phyloP scores from a whole-genome alignment of 2,113 vertebrate species.

The Illadopsis cleaveri region DNA sequence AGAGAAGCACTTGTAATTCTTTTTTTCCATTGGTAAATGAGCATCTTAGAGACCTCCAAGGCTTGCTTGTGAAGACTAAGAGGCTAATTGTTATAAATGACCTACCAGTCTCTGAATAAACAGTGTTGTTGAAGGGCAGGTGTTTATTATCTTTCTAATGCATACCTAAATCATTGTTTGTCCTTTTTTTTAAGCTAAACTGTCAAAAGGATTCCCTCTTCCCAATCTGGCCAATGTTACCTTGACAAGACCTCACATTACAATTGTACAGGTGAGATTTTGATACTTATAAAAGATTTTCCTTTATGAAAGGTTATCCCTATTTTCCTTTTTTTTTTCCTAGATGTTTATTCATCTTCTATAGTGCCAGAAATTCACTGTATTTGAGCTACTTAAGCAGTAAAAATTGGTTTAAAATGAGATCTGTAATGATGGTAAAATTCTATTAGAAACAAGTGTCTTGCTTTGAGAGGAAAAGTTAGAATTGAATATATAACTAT shows the following conservation, averaged over 20 bases:
- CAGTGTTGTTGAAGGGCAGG: background rate
- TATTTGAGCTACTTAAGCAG: background rate
- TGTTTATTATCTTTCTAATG: background rate
- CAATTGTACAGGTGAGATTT: constrained; percentile 69
- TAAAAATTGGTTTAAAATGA: background rate
- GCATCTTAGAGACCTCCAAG: background rate
- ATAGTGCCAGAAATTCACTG: background rate
- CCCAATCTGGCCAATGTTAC: constrained; percentile 62
- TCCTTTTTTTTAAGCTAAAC: constrained; percentile 55
- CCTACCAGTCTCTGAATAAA: background rate
- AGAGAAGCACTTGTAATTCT: background rate
- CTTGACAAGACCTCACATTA: constrained; percentile 59
- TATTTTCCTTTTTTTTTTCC: background rate
- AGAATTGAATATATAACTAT: background rate
- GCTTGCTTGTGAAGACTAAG: background rate
- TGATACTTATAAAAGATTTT: background rate
- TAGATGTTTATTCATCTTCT: background rate
- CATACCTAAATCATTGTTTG: background rate
- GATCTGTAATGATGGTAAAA: background rate
- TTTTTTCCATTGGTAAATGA: background rate
- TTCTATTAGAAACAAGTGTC: background rate
- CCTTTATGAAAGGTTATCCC: background rate
- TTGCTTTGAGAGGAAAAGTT: background rate
- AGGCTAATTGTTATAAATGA: background rate
- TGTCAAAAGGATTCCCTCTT: constrained; percentile 75